These are phyloP conservation scores for Musca domestica DNA, from an alignment of 1,140 invertebrate species.

Conservation along the genomic window DNA sequence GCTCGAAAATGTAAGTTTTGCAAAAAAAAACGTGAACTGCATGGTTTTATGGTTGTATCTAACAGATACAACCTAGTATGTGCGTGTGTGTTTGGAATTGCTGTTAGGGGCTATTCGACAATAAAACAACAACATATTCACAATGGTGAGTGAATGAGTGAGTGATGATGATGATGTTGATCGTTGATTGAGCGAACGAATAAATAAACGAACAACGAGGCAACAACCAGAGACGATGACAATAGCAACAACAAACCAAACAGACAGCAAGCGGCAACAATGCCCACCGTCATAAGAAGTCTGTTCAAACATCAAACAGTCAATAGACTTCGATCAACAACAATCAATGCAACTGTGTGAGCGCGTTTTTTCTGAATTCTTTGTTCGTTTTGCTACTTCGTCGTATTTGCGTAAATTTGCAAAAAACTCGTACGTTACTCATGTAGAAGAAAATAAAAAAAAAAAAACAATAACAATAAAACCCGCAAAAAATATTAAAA, in stretches of 20 bases:
- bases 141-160: too few relatives aligned
- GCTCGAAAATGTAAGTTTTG: too few relatives aligned
- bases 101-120: too few relatives aligned
- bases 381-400: not conserved
- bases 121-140: too few relatives aligned
- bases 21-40: too few relatives aligned
- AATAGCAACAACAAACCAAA: not conserved
- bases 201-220: not conserved
- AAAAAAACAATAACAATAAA: not conserved
- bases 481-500: not conserved
- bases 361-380: not conserved
- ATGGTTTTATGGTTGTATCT: too few relatives aligned
- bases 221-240: not conserved
- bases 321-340: slow-evolving; percentile 21
- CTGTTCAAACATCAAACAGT: slow-evolving; percentile 1
- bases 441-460: not conserved
- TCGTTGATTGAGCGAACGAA: not conserved
- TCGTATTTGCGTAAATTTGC: not conserved
- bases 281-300: too few relatives aligned
- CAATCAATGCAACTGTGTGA: slow-evolving; percentile 15
- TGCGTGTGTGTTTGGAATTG: too few relatives aligned
- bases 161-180: too few relatives aligned
- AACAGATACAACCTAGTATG: too few relatives aligned
- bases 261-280: not conserved
- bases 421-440: not conserved